Base-by-base conservation (phyloP, 1,140 invertebrate genomes). In the Schlechtendalia chinensis region DNA sequence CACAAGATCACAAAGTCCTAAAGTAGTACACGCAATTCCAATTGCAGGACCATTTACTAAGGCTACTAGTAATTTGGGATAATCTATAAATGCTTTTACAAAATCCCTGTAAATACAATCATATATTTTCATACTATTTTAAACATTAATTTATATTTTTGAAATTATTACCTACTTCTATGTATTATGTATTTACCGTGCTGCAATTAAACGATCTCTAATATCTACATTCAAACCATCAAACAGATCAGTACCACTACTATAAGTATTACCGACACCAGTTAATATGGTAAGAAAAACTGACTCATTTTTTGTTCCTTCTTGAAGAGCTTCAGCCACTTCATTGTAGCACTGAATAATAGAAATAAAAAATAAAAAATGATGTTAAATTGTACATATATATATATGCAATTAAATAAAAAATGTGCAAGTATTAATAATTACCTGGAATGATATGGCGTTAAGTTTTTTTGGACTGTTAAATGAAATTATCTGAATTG, bases 41-140 rank as follows among this genome's bases (percentile, higher is more conserved):
- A 98, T 90, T n/a, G 96, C 95, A 69, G 94, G 95, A 53, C 96
- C 97, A 90, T 98, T 97, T 0, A 98, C 91, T 59, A 97, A 86
- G 54, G 91, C 93, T 81, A 98, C 89, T 59, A 99, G 84, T 24
- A 96, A 88, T 86, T 98, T 98, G 0, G 94, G 93, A 85, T 94
- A 97, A 81, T 90, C 89, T 82, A 98, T 96, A 83, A 97, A 91
- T 5, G 92, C 87, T 82, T 89, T 87, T 16, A 97, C 89, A 86
- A 94, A 94, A 50, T 90, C 86, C 74, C 90, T 90, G 82, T 63
- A 87, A 86, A 83, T 82, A 88, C 14, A 77, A 77, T 32, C 19
- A 83, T 69, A 86, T 74, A 47, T 50, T 80, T 59, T 22, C 45
- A 27, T 56, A 56, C 8, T 39, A 61, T 3, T 45, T 45, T 45